These are phyloP conservation scores for Diplolepis rosae DNA, from an alignment of 2,888 invertebrate genomes.

Conservation along the genomic window DNA sequence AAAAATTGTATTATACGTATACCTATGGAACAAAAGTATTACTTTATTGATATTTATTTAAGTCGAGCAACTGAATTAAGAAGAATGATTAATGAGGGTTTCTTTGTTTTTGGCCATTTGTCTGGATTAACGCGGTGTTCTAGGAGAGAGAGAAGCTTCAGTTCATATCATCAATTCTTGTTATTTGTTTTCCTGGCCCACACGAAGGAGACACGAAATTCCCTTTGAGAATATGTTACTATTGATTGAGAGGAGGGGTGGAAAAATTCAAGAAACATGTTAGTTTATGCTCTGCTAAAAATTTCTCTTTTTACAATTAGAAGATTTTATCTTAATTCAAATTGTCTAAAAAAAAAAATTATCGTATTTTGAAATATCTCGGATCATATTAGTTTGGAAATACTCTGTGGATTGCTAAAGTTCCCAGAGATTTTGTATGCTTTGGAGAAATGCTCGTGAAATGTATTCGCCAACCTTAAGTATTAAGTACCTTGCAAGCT, in stretches of 20 bases:
- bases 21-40: not conserved
- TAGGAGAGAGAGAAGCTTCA: not conserved
- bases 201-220: constrained; percentile 17
- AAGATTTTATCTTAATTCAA: too few relatives aligned
- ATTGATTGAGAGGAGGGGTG: not conserved
- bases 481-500: constrained; percentile 24
- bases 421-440: constrained; percentile 18
- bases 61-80: constrained; percentile 9
- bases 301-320: not conserved
- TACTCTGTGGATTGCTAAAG: not conserved
- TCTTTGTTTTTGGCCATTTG: constrained; percentile 17
- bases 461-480: not conserved
- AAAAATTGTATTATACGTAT: too few relatives aligned
- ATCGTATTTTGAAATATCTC: too few relatives aligned
- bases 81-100: constrained; percentile 19
- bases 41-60: not conserved
- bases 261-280: not conserved
- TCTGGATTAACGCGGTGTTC: constrained; percentile 11
- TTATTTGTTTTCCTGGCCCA: constrained; percentile 13
- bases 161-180: constrained; percentile 31
- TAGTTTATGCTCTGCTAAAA: not conserved
- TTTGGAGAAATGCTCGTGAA: constrained; percentile 19
- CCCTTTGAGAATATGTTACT: constrained; percentile 21
- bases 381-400: too few relatives aligned
- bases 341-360: too few relatives aligned